A percentile compares a stretch with the other conserved stretches of the same genome.
phyloP scores from a whole-genome alignment of 2,113 vertebrate genomes.

The Heliornis fulica region DNA sequence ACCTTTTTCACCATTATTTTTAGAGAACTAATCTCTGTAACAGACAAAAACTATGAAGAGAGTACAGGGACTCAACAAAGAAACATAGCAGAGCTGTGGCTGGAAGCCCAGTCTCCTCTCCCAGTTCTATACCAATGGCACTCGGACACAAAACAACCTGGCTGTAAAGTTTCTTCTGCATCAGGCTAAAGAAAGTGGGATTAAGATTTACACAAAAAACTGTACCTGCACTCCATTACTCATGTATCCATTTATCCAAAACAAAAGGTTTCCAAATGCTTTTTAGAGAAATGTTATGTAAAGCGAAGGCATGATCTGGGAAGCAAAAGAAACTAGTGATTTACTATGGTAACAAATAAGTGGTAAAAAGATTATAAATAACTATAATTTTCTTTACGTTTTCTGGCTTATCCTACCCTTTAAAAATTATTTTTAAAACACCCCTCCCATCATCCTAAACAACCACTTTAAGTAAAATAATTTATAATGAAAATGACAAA shows the following conservation, averaged over 20 bases:
- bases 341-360: neutral
- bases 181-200: neutral
- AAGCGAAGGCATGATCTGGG: neutral
- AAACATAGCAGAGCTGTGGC: neutral
- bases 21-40: neutral
- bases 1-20: fast-evolving
- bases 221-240: neutral
- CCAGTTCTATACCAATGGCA: neutral
- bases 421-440: neutral
- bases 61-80: neutral
- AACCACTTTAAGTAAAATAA: neutral
- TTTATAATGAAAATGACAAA: neutral
- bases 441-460: neutral
- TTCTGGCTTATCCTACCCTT: neutral
- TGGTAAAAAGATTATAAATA: neutral
- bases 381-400: neutral
- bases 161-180: neutral
- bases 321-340: neutral
- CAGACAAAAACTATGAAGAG: neutral
- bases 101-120: neutral
- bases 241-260: constrained; percentile 14
- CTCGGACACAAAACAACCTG: neutral
- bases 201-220: neutral
- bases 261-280: constrained; percentile 1
- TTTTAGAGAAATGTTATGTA: neutral